Evolutionary conservation across 2,113 vertebrate species (phyloP).

Genomic region (Atrichornis clamosus): DNA sequence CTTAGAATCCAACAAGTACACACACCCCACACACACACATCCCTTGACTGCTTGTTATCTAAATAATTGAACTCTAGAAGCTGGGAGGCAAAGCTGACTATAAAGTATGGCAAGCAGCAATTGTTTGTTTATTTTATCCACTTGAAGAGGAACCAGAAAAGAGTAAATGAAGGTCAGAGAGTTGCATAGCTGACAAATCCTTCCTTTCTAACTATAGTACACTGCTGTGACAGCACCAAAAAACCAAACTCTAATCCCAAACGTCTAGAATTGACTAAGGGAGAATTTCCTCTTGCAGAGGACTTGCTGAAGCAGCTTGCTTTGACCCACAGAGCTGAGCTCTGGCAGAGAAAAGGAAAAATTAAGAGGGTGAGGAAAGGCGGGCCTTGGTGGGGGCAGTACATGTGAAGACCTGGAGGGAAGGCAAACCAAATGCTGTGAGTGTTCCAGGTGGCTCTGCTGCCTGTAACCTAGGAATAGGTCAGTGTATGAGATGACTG

Average conservation of each 20-base stretch:
- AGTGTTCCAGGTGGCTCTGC: background rate
- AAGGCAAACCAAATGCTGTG: background rate
- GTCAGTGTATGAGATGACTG: background rate
- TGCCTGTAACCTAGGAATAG: background rate
- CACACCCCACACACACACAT: fast-evolving
- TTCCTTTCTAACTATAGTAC: background rate
- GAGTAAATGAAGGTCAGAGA: background rate
- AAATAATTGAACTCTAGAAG: background rate
- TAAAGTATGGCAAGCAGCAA: background rate
- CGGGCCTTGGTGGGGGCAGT: background rate
- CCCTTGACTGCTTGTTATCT: background rate
- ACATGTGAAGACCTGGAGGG: background rate
- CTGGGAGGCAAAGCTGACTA: background rate
- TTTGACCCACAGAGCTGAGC: background rate
- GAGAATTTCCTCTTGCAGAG: background rate
- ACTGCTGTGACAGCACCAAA: background rate
- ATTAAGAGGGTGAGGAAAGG: background rate
- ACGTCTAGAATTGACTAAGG: background rate
- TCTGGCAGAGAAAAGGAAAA: background rate
- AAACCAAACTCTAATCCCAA: background rate
- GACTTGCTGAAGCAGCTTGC: background rate
- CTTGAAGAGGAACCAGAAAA: background rate
- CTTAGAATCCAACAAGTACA: background rate
- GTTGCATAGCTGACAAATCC: background rate
- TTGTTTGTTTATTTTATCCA: background rate